Percentiles rank a stretch among this genome's conserved stretches.
Evolutionary conservation across 1,140 invertebrate species (phyloP).

Genomic region (Papilio polyxenes): DNA sequence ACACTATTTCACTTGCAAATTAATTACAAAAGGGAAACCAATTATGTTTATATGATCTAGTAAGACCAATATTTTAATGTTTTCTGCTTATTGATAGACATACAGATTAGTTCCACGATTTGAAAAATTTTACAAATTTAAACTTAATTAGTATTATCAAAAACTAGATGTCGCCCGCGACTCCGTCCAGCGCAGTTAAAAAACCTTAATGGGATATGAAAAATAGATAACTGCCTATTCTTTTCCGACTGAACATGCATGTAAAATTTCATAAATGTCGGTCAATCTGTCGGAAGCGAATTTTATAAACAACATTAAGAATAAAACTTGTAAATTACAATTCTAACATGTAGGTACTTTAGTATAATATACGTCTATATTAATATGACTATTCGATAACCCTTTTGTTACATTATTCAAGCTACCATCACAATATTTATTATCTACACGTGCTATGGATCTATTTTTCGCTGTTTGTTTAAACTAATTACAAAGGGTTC

Average conservation of each 20-base stretch:
- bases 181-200: no score
- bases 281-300: no score
- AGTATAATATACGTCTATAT: neutral
- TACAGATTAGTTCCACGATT: no score
- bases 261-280: no score
- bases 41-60: neutral
- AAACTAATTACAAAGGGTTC: constrained; percentile 40
- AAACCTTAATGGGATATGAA: no score
- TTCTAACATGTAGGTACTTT: no score
- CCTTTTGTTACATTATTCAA: constrained; percentile 11
- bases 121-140: neutral
- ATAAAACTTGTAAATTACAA: no score
- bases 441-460: constrained; percentile 35
- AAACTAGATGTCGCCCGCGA: no score
- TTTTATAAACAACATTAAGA: no score
- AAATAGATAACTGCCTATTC: no score
- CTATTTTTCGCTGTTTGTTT: constrained; percentile 37
- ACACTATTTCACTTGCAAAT: neutral
- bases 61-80: neutral
- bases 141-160: neutral
- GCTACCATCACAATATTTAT: neutral
- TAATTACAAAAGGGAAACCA: neutral
- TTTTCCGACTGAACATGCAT: no score
- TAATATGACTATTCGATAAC: neutral
- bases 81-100: neutral